A percentile compares a stretch with the other conserved stretches of the same genome.
Evolutionary conservation across 2,797 vertebrate genomes (phyloP).

Genomic region (Avahi laniger): DNA sequence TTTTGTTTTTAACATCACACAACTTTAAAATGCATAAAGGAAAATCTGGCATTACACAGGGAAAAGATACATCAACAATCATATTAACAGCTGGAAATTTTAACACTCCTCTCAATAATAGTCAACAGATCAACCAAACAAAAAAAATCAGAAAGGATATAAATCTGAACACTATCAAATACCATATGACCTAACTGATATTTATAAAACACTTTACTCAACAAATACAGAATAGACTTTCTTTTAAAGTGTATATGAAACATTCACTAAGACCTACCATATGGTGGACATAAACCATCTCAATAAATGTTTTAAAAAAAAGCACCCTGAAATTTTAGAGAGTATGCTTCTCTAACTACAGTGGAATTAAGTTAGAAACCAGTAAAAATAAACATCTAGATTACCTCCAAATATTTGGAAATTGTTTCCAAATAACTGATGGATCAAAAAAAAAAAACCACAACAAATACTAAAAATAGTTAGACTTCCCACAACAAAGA

Average conservation of each 20-base stretch:
- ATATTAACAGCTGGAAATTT: background rate
- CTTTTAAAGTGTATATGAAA: background rate
- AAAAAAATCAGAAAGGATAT: slow-evolving; percentile 18
- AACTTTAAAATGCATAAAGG: slow-evolving; percentile 32
- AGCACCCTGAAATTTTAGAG: background rate
- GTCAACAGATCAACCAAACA: background rate
- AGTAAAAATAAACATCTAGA: slow-evolving; percentile 20
- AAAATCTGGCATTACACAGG: background rate
- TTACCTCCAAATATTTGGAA: slow-evolving; percentile 16
- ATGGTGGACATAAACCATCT: background rate
- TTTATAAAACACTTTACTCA: background rate
- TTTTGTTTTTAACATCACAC: background rate
- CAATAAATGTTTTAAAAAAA: background rate
- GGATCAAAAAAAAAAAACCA: background rate
- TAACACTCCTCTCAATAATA: background rate
- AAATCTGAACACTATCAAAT: background rate
- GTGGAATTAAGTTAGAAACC: background rate
- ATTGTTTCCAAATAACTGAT: background rate
- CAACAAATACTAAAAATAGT: background rate
- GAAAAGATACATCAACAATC: background rate
- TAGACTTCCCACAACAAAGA: background rate
- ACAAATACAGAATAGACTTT: background rate
- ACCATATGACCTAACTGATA: background rate
- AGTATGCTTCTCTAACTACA: background rate
- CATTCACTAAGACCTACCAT: background rate